A percentile compares a stretch with the other conserved stretches of the same genome.
These are phyloP conservation scores for Trichogramma pretiosum DNA, from an alignment of 1,140 invertebrate genomes.

Conservation along the genomic window DNA sequence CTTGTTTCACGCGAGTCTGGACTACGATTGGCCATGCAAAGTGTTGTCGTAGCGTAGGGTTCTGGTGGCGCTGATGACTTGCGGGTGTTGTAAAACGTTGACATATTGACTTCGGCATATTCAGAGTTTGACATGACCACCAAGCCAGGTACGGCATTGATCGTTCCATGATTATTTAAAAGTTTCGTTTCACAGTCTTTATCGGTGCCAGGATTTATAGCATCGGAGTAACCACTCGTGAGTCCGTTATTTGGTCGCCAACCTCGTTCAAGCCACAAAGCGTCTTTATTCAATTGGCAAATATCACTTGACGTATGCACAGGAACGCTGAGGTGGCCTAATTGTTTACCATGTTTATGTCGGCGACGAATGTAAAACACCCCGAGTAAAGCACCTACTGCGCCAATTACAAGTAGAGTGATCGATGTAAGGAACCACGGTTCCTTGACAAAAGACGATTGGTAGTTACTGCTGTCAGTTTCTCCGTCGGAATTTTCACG, in stretches of 20 bases:
- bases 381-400: conserved; percentile 56
- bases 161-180: conserved; percentile 53
- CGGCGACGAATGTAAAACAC: conserved; percentile 54
- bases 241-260: conserved; percentile 56
- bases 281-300: conserved; percentile 59
- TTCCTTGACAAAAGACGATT: conserved; percentile 50
- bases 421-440: conserved; percentile 71
- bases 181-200: conserved; percentile 58
- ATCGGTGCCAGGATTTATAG: conserved; percentile 30
- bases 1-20: conserved; percentile 44
- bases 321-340: conserved; percentile 56
- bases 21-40: conserved; percentile 46
- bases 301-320: conserved; percentile 55
- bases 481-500: no score
- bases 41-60: conserved; percentile 75
- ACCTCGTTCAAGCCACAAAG: conserved; percentile 66
- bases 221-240: conserved; percentile 33
- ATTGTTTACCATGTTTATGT: conserved; percentile 53
- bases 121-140: conserved; percentile 53
- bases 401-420: conserved; percentile 56
- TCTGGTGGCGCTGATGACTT: conserved; percentile 61
- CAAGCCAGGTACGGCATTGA: conserved; percentile 43
- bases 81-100: conserved; percentile 69
- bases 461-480: conserved; percentile 45
- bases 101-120: conserved; percentile 71